These are phyloP conservation scores for Agrochola macilenta DNA, from an alignment of 2,888 invertebrate species.

Conservation along the genomic window DNA sequence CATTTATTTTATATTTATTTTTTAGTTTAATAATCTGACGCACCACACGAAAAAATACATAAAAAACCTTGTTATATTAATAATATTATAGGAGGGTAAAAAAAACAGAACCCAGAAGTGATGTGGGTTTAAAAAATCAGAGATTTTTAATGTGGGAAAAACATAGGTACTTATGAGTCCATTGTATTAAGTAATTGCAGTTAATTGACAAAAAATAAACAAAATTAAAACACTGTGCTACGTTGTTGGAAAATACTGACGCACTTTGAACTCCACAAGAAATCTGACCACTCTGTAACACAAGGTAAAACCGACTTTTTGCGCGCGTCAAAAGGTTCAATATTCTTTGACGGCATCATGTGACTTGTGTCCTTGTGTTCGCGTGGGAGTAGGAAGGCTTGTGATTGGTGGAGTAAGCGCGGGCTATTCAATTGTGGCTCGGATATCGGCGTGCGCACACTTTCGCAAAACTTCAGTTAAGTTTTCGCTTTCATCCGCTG, in stretches of 20 bases:
- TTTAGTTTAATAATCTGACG: too few relatives aligned
- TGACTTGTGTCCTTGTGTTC: constrained; percentile 82
- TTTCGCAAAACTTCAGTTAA: constrained; percentile 83
- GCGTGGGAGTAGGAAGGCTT: constrained; percentile 77
- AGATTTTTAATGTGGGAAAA: background rate
- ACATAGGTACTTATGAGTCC: too few relatives aligned
- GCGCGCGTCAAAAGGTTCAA: constrained; percentile 64
- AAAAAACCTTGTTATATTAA: too few relatives aligned
- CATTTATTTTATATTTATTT: too few relatives aligned
- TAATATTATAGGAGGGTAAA: background rate
- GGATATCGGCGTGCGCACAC: constrained; percentile 83
- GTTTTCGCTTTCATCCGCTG: constrained; percentile 86
- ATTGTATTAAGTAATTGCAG: constrained; percentile 11
- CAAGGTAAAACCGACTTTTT: constrained; percentile 50
- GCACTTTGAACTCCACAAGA: constrained; percentile 69
- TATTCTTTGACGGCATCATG: constrained; percentile 70
- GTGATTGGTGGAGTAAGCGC: constrained; percentile 81
- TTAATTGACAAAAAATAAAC: constrained; percentile 28
- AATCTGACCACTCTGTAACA: constrained; percentile 46
- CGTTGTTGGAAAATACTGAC: constrained; percentile 66
- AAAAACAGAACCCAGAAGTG: background rate
- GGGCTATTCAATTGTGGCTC: constrained; percentile 86
- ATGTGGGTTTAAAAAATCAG: background rate
- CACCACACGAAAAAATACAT: background rate
- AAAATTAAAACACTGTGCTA: constrained; percentile 17